Conservation (phyloP, 92 coral and sea anemone species). For the Siderastrea siderea region DNA sequence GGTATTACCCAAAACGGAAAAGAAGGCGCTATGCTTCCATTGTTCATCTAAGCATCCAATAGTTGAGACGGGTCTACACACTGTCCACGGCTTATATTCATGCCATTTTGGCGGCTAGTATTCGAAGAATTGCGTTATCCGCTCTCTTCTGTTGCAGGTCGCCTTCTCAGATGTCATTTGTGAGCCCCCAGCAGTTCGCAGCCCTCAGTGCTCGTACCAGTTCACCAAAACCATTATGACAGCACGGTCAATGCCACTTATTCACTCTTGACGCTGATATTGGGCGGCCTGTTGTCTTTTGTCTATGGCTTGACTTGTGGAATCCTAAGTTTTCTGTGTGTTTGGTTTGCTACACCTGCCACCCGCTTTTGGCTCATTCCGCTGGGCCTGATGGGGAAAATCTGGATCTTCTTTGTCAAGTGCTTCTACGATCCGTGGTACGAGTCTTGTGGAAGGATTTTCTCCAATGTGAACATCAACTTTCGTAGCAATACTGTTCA, state of each 20-base stretch:
- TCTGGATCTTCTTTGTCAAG: neutral
- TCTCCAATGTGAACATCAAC: slow-evolving; percentile 3
- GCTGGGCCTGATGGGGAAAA: neutral
- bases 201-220: slow-evolving; percentile 30
- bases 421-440: neutral
- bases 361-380: slow-evolving; percentile 7
- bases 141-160: neutral
- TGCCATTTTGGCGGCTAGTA: too few species aligned
- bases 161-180: slow-evolving; percentile 27
- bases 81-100: too few species aligned
- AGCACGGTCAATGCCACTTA: neutral
- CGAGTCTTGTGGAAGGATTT: slow-evolving; percentile 19
- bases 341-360: slow-evolving; percentile 27
- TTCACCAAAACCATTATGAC: slow-evolving; percentile 22
- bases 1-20: too few species aligned
- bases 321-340: neutral
- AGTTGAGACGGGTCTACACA: too few species aligned
- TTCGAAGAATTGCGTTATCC: too few species aligned
- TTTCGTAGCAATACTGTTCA: neutral
- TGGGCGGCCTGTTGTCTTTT: slow-evolving; percentile 33
- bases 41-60: too few species aligned
- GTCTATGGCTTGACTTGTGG: slow-evolving; percentile 6
- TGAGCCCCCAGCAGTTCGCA: slow-evolving; percentile 23
- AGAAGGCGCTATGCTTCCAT: too few species aligned
- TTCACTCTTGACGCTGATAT: neutral